Evolutionary conservation across 2,113 vertebrate species (phyloP), one percentile per base, ranked within the genome.

Genomic region (Morone chrysops): DNA sequence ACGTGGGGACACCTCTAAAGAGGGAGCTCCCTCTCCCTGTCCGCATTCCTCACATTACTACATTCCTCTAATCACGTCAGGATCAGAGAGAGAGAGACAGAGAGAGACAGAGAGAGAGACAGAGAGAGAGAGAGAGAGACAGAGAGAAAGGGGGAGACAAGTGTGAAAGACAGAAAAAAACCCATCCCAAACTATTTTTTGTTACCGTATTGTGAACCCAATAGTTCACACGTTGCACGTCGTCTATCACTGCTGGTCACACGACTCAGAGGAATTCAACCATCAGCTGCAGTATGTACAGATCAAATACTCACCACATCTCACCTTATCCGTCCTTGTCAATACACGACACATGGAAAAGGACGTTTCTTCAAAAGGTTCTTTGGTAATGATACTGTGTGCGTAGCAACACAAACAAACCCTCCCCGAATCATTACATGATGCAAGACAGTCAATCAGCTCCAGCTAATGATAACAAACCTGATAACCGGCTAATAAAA

Each of bases 41-140:
- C 76, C 45, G 71, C 92, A 95, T 95, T 94, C 91, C 87, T 91
- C 61, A 86, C 82, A 93, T 93, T 85, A 59, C 86, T 82, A 57
- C 89, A 91, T 89, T 84, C 83, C 86, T 87, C 76, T 54, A 77
- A 87, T 82, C 72, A 75, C 85, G 69, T 84, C 70, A 85, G 78
- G 66, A 80, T 78, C 65, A 18, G 1, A 25, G 25, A 25, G 31
- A 31, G 31, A 31, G 31, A 31, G 31, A 31, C 2, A 31, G 31
- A 31, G 31, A 69, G 16, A 50, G 22, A 51, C 20, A 71, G n/a
- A 72, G 47, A 57, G 18, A 62, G 31, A 31, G 31, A 31, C 2
- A 31, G 31, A 25, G 25, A 25, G 25, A 25, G 25, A 25, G 25
- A 25, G 4, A 12, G 14, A 68, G 1, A 2, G 6, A 61, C 11